These are phyloP conservation scores for Scaptomyza parva DNA, from an alignment of 2,888 invertebrate genomes.

Conservation along the genomic window DNA sequence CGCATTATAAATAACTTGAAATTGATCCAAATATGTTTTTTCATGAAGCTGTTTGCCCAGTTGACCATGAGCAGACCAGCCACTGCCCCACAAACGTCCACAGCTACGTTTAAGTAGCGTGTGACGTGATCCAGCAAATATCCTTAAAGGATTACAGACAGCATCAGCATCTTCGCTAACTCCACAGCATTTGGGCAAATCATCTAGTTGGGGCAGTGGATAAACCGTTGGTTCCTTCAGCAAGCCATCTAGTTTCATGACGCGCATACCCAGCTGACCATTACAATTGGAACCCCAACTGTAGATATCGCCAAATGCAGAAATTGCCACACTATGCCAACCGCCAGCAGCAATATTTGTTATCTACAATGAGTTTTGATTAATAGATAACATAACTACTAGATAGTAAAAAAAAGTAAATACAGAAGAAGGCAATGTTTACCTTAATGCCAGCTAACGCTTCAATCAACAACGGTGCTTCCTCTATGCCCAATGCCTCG, in stretches of 20 bases:
- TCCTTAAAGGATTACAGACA: conserved; percentile 84
- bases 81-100: conserved; percentile 90
- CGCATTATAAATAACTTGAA: conserved; percentile 65
- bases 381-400: conserved; percentile 1
- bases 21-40: conserved; percentile 57
- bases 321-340: conserved; percentile 94
- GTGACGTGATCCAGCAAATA: conserved; percentile 92
- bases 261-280: conserved; percentile 91
- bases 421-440: conserved; percentile 15
- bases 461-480: conserved; percentile 88
- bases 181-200: conserved; percentile 71
- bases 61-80: conserved; percentile 94
- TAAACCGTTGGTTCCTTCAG: conserved; percentile 79
- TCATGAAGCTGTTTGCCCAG: conserved; percentile 84
- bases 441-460: conserved; percentile 90
- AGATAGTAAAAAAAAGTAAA: conserved; percentile 9
- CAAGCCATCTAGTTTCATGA: conserved; percentile 77
- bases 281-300: conserved; percentile 96
- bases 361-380: conserved; percentile 84
- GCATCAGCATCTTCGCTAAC: conserved; percentile 13
- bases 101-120: conserved; percentile 89
- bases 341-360: conserved; percentile 91
- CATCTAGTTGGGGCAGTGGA: conserved; percentile 82
- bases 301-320: conserved; percentile 92
- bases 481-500: conserved; percentile 87